These are phyloP conservation scores for Philonicus albiceps DNA, from an alignment of 2,888 invertebrate species.

Conservation along the genomic window DNA sequence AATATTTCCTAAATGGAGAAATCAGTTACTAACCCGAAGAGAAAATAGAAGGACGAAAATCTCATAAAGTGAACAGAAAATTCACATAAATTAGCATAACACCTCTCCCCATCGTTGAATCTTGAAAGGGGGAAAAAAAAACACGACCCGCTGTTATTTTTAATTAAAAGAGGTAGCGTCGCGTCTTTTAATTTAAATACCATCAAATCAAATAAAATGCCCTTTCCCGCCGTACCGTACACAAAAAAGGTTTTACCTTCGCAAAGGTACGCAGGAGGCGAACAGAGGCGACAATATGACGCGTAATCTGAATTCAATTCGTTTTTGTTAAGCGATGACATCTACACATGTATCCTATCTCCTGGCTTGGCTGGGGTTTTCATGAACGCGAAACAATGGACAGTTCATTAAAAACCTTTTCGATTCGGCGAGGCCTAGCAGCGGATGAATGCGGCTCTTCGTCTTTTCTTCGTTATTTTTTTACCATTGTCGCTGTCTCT, in stretches of 20 bases:
- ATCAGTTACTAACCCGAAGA: background rate
- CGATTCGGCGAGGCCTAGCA: background rate
- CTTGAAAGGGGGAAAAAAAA: background rate
- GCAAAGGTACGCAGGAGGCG: constrained; percentile 49
- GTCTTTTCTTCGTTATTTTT: background rate
- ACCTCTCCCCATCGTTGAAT: background rate
- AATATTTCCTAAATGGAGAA: background rate
- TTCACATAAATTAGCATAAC: constrained; percentile 4
- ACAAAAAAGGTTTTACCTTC: constrained; percentile 41
- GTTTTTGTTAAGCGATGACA: constrained; percentile 48
- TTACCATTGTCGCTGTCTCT: background rate
- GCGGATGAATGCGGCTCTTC: constrained; percentile 6
- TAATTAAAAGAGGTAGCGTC: constrained; percentile 40
- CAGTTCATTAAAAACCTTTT: constrained; percentile 44
- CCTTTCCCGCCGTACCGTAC: background rate
- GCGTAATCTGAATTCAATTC: constrained; percentile 54
- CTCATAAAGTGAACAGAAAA: background rate
- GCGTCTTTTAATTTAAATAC: constrained; percentile 29
- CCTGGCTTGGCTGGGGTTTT: constrained; percentile 7
- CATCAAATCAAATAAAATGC: constrained; percentile 26
- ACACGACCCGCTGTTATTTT: background rate
- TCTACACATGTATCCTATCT: constrained; percentile 42
- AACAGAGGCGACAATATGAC: constrained; percentile 54
- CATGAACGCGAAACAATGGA: constrained; percentile 41
- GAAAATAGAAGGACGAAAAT: background rate